Percentiles rank a stretch among this genome's conserved stretches.
These are phyloP conservation scores for Epinephelus fuscoguttatus DNA, from an alignment of 2,113 vertebrate genomes.

Conservation along the genomic window DNA sequence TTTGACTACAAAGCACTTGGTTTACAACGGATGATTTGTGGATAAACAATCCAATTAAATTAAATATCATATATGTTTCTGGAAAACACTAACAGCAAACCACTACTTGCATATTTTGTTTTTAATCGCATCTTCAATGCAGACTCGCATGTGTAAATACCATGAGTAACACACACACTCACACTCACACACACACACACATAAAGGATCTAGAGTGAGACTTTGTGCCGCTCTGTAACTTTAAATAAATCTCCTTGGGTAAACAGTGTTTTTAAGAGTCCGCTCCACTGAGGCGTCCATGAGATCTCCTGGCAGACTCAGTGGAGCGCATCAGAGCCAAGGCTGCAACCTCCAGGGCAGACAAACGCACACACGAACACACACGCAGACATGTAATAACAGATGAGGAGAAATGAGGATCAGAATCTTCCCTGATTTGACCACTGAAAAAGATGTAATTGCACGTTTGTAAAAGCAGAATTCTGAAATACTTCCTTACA, in stretches of 20 bases:
- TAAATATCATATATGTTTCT: neutral
- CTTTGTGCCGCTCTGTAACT: conserved; percentile 54
- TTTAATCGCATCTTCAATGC: neutral
- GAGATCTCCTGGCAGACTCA: conserved; percentile 73
- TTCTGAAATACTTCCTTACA: conserved; percentile 15
- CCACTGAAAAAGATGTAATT: conserved; percentile 48
- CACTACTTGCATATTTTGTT: conserved; percentile 8
- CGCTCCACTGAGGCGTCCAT: conserved; percentile 69
- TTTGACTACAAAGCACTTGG: neutral
- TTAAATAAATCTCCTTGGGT: conserved; percentile 77
- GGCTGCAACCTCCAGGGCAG: conserved; percentile 64
- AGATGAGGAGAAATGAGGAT: conserved; percentile 49
- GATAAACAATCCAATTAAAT: neutral
- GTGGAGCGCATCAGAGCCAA: conserved; percentile 66
- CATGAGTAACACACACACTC: neutral
- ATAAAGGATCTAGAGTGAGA: conserved; percentile 8
- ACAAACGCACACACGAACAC: conserved; percentile 29
- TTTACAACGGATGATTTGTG: conserved; percentile 13
- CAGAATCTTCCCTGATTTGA: conserved; percentile 41
- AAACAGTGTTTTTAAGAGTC: conserved; percentile 74
- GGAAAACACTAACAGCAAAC: neutral
- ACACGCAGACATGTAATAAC: conserved; percentile 46
- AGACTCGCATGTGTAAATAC: conserved; percentile 16
- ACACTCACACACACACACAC: neutral
- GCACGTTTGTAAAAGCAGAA: conserved; percentile 17